A percentile compares a stretch with the other conserved stretches of the same genome.
phyloP scores from a whole-genome alignment of 1,140 invertebrate species.

The Leptonema lineaticorne region DNA sequence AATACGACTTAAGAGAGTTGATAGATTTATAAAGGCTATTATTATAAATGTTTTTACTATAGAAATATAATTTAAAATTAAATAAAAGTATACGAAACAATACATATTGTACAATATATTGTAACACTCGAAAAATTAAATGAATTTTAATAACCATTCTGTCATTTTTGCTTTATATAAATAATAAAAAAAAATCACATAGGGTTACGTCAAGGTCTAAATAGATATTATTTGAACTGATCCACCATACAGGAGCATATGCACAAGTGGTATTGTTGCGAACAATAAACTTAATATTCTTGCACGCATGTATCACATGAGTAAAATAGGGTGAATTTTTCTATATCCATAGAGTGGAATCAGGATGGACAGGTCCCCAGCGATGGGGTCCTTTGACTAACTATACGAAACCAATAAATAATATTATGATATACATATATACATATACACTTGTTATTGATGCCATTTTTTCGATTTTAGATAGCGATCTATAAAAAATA shows the following conservation, averaged over 20 bases:
- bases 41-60: too few species aligned
- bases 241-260: conserved; percentile 40
- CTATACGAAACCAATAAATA: conserved; percentile 29
- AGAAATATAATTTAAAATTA: too few species aligned
- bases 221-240: conserved; percentile 40
- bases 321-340: not conserved
- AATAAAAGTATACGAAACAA: too few species aligned
- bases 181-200: conserved; percentile 20
- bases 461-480: too few species aligned
- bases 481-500: too few species aligned
- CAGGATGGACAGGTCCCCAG: conserved; percentile 30
- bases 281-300: conserved; percentile 39
- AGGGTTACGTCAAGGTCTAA: conserved; percentile 22
- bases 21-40: too few species aligned
- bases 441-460: too few species aligned
- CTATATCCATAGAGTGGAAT: conserved; percentile 4
- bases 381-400: conserved; percentile 16
- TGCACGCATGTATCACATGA: conserved; percentile 1
- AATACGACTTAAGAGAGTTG: too few species aligned
- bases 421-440: not conserved
- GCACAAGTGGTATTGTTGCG: conserved; percentile 42
- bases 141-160: too few species aligned
- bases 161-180: too few species aligned
- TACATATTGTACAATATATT: too few species aligned
- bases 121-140: too few species aligned